Base-by-base conservation (phyloP, 2,888 invertebrate species). In the Neoaliturus tenellus region DNA sequence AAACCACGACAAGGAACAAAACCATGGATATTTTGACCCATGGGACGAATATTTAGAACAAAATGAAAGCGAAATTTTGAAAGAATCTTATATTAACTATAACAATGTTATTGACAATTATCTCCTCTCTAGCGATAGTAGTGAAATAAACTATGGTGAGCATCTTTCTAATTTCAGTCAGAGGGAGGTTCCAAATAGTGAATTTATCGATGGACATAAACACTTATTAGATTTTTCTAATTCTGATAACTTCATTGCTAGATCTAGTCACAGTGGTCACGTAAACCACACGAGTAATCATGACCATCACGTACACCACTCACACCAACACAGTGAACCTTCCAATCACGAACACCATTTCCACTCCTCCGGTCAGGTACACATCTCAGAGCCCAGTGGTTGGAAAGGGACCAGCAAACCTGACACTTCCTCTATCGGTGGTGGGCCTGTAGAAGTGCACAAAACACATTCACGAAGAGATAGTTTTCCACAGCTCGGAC, bases 11-110 rank as follows among this genome's bases (percentile, higher is more conserved):
- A 71, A 81, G 51, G 84, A 83, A 51, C 80, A 84, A 78, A 81
- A 80, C 67, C 87, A 86, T 55, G 82, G 75, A 62, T 91, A 92
- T 88, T 91, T 90, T 90, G 96, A 96, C 92, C 96, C 96, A 82
- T 96, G 96, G 96, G 93, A 95, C 88, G 92, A 93, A 88, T 41
- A 62, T 67, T 20, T 48, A 20, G 83, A 83, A 80, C 55, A 83
- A 62, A 62, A 31, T 55, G 20, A 78, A 20, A n/a, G 17, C 8
- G 14, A 80, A 31, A 31, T 55, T 14, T 28, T 39, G 17, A 35
- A 67, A 31, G 81, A 81, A 39, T 35, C 31, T 25, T 62, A 39
- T 55, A 51, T 8, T 20, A 80, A 33, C 31, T 55, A 58, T 35
- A 67, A 81, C 44, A 39, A 41, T 33, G 17, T 23, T 28, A 25